phyloP scores from a whole-genome alignment of 2,113 vertebrate genomes.

The Telmatochromis sp. region DNA sequence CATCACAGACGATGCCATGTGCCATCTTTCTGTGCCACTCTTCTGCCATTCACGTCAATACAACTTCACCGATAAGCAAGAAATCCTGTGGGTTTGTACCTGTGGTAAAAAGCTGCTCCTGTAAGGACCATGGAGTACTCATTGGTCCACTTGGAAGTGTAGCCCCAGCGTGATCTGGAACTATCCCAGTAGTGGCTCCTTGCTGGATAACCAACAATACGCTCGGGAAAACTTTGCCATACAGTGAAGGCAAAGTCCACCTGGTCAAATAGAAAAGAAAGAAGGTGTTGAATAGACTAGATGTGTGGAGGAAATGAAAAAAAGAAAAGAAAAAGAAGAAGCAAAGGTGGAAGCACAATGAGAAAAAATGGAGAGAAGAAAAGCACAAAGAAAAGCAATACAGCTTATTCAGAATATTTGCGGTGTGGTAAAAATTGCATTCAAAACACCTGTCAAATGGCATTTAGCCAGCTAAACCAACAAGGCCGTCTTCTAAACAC shows the following conservation, averaged over 20 bases:
- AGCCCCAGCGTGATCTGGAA: constrained; percentile 70
- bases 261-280: constrained; percentile 27
- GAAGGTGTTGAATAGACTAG: neutral
- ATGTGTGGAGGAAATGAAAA: neutral
- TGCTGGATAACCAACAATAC: constrained; percentile 75
- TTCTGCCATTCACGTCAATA: neutral
- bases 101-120: constrained; percentile 78
- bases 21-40: neutral
- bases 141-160: constrained; percentile 80
- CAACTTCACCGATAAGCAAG: neutral
- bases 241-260: constrained; percentile 77
- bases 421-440: neutral
- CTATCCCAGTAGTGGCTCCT: constrained; percentile 78
- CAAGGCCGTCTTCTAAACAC: neutral
- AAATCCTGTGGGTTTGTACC: constrained; percentile 27
- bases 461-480: neutral
- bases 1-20: neutral
- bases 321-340: neutral
- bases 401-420: neutral
- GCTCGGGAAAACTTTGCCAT: constrained; percentile 76
- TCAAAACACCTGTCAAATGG: neutral
- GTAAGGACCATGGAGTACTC: constrained; percentile 80
- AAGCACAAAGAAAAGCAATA: neutral
- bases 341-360: neutral
- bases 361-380: neutral